Conservation (phyloP, 2,888 invertebrate species). For the Archips crataeganus region DNA sequence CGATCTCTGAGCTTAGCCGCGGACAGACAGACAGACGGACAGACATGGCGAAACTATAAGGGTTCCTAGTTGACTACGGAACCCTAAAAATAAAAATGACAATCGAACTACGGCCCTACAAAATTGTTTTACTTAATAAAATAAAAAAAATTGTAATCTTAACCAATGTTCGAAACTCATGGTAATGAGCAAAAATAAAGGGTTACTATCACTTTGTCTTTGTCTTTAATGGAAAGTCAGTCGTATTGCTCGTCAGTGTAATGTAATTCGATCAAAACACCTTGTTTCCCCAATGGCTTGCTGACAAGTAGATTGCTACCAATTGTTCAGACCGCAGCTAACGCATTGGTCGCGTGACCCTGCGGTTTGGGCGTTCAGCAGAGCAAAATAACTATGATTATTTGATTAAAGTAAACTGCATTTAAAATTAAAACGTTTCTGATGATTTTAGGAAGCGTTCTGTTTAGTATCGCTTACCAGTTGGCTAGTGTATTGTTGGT, state of each 20-base stretch:
- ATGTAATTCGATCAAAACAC: not conserved
- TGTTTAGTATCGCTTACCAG: not conserved
- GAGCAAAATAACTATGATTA: slow-evolving; percentile 1
- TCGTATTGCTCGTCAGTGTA: not conserved
- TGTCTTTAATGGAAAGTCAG: too few relatives aligned
- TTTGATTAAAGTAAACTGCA: not conserved
- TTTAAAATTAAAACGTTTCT: not conserved
- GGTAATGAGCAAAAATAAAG: too few relatives aligned
- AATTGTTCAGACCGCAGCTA: slow-evolving; percentile 48
- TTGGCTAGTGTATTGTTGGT: too few relatives aligned
- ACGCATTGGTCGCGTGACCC: slow-evolving; percentile 50
- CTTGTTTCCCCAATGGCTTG: slow-evolving; percentile 36
- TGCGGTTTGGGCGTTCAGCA: slow-evolving; percentile 47
- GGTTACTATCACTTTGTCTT: too few relatives aligned
- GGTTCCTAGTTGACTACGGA: too few relatives aligned
- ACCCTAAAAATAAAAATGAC: too few relatives aligned
- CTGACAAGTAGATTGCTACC: slow-evolving; percentile 54
- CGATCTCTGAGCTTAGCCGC: too few relatives aligned
- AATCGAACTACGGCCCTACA: too few relatives aligned
- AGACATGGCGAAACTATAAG: too few relatives aligned
- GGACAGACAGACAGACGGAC: too few relatives aligned
- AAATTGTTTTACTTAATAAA: too few relatives aligned
- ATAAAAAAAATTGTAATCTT: too few relatives aligned
- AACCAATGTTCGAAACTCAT: not conserved
- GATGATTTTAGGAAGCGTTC: not conserved